Evolutionary conservation across 1,140 invertebrate species (phyloP), one percentile per base, ranked within the genome.

Genomic region (Panagrolaimus sp.): DNA sequence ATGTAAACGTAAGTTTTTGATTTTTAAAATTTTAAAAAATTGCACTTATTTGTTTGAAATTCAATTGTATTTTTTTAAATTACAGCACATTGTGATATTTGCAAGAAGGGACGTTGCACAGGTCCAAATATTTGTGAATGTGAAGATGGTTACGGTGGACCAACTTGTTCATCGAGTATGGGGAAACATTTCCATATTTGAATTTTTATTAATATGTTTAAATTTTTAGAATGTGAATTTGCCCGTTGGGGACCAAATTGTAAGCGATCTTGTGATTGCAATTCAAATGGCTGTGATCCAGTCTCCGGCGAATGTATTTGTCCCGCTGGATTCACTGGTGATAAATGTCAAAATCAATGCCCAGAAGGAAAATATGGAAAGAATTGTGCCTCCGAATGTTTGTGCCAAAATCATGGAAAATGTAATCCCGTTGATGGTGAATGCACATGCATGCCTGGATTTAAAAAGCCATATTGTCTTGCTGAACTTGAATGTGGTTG

Each of bases 41-140:
- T 14, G n/a, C 32, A 12, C 63, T 17, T 7, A 24, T 65, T 38
- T 28, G 15, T 78, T 32, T 28, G 44, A 44, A 28, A 43, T 63
- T 26, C 2, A 4, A 38, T 4, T 38, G 32, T 38, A 38, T 4
- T 55, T 68, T 47, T 63, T 15, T 44, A 1, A 24, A 66, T 83
- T 84, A 67, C 72, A 84, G 84, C 93, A 0, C 86, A 92, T 70
- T 95, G 93, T 83, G 88, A 88, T 7, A 86, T 90, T 38, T 96
- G 93, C 80, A 85, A 90, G 46, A 89, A 93, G 83, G 93, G 93
- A 15, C 88, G 87, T 47, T 96, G 93, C 82, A 84, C 90, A 32
- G 90, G 88, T 21, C 92, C 93, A 0, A 89, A 94, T 76, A 87
- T 88, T 68, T 95, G 93, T 83, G 88, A 91, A 83, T 95, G 93